A percentile compares a stretch with the other conserved stretches of the same genome.
Conservation (phyloP, 2,113 vertebrate species). For the Psilopsiagon aymara region DNA sequence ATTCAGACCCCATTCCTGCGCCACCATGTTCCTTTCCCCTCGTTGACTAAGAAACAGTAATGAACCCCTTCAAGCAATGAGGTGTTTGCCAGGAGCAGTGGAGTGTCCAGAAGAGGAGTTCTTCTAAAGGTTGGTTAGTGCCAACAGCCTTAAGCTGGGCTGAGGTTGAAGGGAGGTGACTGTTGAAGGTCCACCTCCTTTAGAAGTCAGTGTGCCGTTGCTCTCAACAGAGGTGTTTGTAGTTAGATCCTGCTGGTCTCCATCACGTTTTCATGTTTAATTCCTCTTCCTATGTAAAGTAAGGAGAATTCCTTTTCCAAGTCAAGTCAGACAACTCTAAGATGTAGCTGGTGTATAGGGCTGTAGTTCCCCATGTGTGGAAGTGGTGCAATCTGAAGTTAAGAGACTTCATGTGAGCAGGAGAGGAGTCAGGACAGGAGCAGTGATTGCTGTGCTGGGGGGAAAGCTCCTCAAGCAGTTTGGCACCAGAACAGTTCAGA, state of each 20-base stretch:
- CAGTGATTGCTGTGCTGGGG: neutral
- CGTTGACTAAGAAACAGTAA: neutral
- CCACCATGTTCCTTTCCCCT: neutral
- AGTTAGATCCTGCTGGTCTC: neutral
- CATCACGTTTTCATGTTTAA: neutral
- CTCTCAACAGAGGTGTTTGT: neutral
- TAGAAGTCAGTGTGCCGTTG: neutral
- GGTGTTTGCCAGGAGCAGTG: neutral
- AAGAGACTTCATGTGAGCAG: neutral
- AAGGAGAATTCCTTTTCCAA: neutral
- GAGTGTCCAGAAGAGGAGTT: neutral
- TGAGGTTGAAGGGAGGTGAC: neutral
- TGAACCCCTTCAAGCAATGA: neutral
- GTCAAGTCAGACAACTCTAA: neutral
- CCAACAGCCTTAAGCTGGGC: neutral
- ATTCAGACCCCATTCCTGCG: neutral
- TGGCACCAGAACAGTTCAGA: neutral
- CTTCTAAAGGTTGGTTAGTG: neutral
- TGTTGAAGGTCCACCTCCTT: neutral
- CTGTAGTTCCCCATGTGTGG: neutral
- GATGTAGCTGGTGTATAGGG: neutral
- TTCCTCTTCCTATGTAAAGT: neutral
- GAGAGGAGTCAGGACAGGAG: neutral
- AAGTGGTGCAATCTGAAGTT: neutral
- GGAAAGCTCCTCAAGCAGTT: neutral